These are phyloP conservation scores for Grammomys surdaster DNA, from an alignment of 2,113 vertebrate species.

Conservation along the genomic window DNA sequence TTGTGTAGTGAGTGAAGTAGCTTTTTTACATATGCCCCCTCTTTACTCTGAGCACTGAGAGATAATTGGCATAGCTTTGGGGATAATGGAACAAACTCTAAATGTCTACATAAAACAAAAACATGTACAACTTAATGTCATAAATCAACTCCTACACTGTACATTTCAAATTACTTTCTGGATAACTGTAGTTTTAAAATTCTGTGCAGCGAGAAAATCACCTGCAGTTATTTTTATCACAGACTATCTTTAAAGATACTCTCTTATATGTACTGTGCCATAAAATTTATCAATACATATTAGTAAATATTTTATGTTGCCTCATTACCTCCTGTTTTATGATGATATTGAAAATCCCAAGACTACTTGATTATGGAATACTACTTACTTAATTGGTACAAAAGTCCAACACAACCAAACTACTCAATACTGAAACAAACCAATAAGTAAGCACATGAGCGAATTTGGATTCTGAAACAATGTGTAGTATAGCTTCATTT, in stretches of 20 bases:
- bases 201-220: conserved; percentile 43
- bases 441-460: neutral
- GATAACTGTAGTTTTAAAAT: conserved; percentile 43
- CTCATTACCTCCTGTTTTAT: neutral
- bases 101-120: conserved; percentile 65
- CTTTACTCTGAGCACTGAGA: conserved; percentile 50
- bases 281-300: neutral
- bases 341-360: neutral
- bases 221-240: conserved; percentile 41
- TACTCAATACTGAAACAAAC: neutral
- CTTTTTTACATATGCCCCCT: neutral
- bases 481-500: neutral
- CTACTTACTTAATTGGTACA: neutral
- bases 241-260: neutral
- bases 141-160: conserved; percentile 56
- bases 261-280: neutral
- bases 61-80: conserved; percentile 35
- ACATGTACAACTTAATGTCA: conserved; percentile 50
- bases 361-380: neutral
- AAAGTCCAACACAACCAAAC: neutral
- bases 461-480: neutral
- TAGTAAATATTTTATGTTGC: conserved; percentile 13
- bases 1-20: conserved; percentile 47
- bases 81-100: conserved; percentile 48
- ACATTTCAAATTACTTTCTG: conserved; percentile 47